Base-by-base conservation (phyloP, 1,140 invertebrate species). In the Psilanteris sp. region DNA sequence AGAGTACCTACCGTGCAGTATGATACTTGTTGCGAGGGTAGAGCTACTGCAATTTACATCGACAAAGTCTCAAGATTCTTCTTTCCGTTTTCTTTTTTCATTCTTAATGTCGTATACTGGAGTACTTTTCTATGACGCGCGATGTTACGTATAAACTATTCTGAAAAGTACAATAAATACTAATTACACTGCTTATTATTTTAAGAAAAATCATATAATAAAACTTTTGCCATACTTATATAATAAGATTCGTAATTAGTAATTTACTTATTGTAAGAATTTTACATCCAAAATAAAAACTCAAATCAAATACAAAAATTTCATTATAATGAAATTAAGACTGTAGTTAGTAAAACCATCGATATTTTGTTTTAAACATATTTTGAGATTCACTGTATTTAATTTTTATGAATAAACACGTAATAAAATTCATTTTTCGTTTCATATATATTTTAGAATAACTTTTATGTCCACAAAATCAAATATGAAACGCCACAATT, bases 51-150 rank as follows among this genome's bases (percentile, higher is more conserved):
- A 14, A 89, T 96, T 66, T 95, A 93, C 85, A 96, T 96, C 77
- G 95, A 96, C 88, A 93, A 95, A 81, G 92, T 95, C 81, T 96
- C 94, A 22, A 90, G 95, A 82, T 94, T 95, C 85, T 95, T 96
- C 86, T 96, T 96, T 76, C 95, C 95, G 2, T 95, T 95, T 83
- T 94, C 95, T 4, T 96, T 96, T 87, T 92, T 96, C 77, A 93
- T 96, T 77, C 90, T 96, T 9, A 96, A 96, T 81, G 91, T 96
- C 74, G 93, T 95, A 11, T 96, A 96, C 83, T 96, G 95, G 95
- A 93, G 93, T 71, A 95, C 94, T 55, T 96, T 95, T 87, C 91
- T 95, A 74, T 93, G 89, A 83, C 34, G 24, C 4, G 32, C 18
- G 26, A 29, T 24, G 43, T 75, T 48, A 68, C 43, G 34, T 68